phyloP scores from a whole-genome alignment of 1,140 invertebrate species.

The Rhagoletis zephyria region DNA sequence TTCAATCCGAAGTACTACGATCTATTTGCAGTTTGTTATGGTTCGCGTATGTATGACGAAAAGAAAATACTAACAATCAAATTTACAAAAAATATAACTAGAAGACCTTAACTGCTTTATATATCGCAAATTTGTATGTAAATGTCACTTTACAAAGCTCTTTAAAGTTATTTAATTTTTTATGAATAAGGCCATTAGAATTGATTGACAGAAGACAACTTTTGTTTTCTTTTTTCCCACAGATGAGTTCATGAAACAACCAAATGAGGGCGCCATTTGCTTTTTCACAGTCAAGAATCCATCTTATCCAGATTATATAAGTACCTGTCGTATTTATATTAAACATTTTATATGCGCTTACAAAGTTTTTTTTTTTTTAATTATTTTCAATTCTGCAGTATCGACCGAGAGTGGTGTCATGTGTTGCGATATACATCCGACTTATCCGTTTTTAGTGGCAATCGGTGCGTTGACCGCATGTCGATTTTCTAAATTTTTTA shows the following conservation, averaged over 20 bases:
- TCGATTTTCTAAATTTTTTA: not conserved
- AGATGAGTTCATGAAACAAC: slow-evolving; percentile 89
- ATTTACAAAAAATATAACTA: not conserved
- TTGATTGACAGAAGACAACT: not conserved
- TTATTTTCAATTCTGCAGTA: slow-evolving; percentile 63
- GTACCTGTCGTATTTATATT: slow-evolving; percentile 63
- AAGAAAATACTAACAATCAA: not conserved
- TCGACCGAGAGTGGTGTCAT: slow-evolving; percentile 89
- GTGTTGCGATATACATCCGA: slow-evolving; percentile 88
- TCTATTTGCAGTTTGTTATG: slow-evolving; percentile 91
- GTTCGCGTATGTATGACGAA: slow-evolving; percentile 82
- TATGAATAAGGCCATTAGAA: not conserved
- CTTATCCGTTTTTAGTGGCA: slow-evolving; percentile 87
- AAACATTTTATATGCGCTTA: not conserved
- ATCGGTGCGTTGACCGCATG: slow-evolving; percentile 76
- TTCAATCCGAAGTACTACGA: slow-evolving; percentile 93
- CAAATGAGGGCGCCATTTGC: slow-evolving; percentile 84
- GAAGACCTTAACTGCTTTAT: too few species aligned
- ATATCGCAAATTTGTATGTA: too few species aligned
- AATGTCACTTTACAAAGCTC: too few species aligned
- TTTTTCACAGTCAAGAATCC: slow-evolving; percentile 94
- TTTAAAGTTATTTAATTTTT: not conserved
- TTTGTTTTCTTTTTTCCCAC: slow-evolving; percentile 29
- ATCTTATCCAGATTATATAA: slow-evolving; percentile 91
- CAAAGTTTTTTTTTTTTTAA: not conserved